Percentiles rank a stretch among this genome's conserved stretches.
phyloP scores from a whole-genome alignment of 2,113 vertebrate genomes.

The Myocastor coypus region DNA sequence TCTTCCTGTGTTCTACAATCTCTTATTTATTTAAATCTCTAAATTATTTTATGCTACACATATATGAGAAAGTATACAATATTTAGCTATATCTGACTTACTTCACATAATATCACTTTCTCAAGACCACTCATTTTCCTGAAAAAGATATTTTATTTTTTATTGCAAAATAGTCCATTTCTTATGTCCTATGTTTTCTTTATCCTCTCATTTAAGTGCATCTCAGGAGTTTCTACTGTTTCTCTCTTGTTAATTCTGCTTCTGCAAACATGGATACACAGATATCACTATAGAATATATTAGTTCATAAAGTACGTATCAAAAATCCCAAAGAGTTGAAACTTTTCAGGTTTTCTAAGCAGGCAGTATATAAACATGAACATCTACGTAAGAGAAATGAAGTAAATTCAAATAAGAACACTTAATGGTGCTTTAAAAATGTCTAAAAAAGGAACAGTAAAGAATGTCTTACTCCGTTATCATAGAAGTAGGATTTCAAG shows the following conservation, averaged over 20 bases:
- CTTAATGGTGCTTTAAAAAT: neutral
- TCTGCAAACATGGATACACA: neutral
- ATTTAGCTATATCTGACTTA: neutral
- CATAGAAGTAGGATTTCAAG: conserved; percentile 75
- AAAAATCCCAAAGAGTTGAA: neutral
- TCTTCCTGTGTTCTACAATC: neutral
- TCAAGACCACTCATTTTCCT: neutral
- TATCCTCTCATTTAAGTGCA: neutral
- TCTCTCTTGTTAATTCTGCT: neutral
- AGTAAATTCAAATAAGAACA: neutral
- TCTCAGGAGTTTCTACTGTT: neutral
- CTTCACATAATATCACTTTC: neutral
- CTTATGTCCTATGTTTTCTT: neutral
- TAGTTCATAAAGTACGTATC: neutral
- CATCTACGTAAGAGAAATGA: neutral
- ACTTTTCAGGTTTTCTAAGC: neutral
- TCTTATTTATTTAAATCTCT: neutral
- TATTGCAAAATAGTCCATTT: neutral
- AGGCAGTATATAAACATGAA: neutral
- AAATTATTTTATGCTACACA: neutral
- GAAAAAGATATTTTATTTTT: neutral
- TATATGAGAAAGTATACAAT: neutral
- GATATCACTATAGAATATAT: neutral
- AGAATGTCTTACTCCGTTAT: conserved; percentile 33
- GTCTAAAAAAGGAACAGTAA: neutral